Evolutionary conservation across 53 echinoderm and acorn worm genomes (phyloP), one percentile per base, ranked within the genome.

Genomic region (Patiria pectinifera): DNA sequence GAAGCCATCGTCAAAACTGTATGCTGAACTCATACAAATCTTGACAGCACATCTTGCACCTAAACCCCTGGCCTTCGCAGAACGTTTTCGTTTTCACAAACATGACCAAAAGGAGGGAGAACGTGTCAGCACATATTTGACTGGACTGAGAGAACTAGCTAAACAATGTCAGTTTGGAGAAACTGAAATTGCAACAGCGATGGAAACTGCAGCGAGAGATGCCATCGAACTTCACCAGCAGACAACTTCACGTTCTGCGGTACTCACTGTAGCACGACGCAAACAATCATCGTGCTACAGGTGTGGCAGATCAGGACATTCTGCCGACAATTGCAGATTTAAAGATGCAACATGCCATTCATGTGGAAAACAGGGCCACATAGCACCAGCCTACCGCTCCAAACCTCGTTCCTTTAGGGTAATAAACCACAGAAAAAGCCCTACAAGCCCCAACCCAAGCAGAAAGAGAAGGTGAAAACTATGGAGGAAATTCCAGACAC

Each of bases 151-250:
- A n/a, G n/a, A 61, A 58, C 46, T 89, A 25, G 79, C 89, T 43
- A 12, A 59, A 26, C 77, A 59, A 60, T 89, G 89, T 35, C 25
- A 78, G 61, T 89, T 89, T 59, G 61, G 78, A 8, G 89, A 78
- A 25, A 61, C 79, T 16, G 91, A 91, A 48, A 83, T 91, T 4
- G 83, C 91, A 6, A 58, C 49, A 49, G 91, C 91, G 12, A 83
- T 83, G 84, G 74, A 91, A 91, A 48, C 74, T 13, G 83, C 83
- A 43, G 91, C 83, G 13, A 83, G 72, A 70, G 83, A 91, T 49
- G 83, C 83, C 2, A 45, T 60, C 23, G 83, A 90, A 82, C 91
- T 63, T 45, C 82, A 82, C 16, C 49, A 82, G 21, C 82, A 82
- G 44, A 58, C 82, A 58, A 53, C 14, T 14, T 18, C 53, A 49